Conservation (phyloP, 2,797 vertebrate species). For the Bradypus variegatus region DNA sequence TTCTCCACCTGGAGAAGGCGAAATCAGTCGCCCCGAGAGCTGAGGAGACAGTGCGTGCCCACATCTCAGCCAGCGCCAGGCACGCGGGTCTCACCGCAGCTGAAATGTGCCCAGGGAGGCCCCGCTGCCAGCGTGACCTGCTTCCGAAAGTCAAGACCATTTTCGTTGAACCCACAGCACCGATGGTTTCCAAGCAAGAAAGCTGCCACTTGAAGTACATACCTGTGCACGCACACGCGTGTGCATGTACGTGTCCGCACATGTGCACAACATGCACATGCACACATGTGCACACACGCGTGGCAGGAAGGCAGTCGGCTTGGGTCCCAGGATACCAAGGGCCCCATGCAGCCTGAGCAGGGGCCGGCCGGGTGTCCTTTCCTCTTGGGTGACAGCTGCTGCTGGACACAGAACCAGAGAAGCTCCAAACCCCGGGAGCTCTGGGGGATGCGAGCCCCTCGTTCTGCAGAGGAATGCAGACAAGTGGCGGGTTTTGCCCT, state of each 20-base stretch:
- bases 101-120: background rate
- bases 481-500: too few species aligned
- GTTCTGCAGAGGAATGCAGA: too few species aligned
- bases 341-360: rapidly evolving
- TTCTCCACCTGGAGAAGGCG: background rate
- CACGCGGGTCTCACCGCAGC: too few species aligned
- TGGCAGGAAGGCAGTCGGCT: background rate
- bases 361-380: too few species aligned
- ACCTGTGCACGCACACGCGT: background rate
- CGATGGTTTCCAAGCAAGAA: background rate
- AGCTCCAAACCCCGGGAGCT: background rate
- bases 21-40: rapidly evolving
- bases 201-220: background rate
- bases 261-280: too few species aligned
- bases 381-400: too few species aligned
- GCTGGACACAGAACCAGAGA: background rate
- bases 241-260: background rate
- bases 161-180: background rate
- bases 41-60: too few species aligned
- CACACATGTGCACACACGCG: background rate
- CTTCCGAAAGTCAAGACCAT: background rate
- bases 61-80: too few species aligned
- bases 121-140: rapidly evolving
- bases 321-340: rapidly evolving
- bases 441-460: too few species aligned